phyloP scores from a whole-genome alignment of 2,888 invertebrate species.

The Odontocolon sp. region DNA sequence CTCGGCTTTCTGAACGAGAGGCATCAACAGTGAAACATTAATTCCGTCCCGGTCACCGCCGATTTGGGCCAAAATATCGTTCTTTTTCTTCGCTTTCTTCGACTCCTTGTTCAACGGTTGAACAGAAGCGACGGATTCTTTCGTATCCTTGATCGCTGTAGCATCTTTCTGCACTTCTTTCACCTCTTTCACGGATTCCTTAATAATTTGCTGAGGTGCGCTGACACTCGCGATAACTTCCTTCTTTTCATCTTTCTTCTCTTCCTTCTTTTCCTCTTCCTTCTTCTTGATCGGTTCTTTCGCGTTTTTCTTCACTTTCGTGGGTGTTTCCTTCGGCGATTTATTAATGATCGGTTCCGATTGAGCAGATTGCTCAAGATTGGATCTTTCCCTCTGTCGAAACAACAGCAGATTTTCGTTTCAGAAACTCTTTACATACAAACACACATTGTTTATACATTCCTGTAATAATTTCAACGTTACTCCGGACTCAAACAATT shows the following conservation, averaged over 20 bases:
- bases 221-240: slow-evolving; percentile 34
- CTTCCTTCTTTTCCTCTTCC: slow-evolving; percentile 72
- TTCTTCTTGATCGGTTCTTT: slow-evolving; percentile 72
- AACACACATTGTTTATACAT: no score
- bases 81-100: slow-evolving; percentile 84
- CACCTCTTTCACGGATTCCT: slow-evolving; percentile 64
- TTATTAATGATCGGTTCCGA: slow-evolving; percentile 72
- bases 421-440: no score
- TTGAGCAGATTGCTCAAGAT: slow-evolving; percentile 70
- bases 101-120: slow-evolving; percentile 72
- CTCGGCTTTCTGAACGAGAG: slow-evolving; percentile 90
- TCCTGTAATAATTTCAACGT: no score
- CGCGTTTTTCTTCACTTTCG: slow-evolving; percentile 74
- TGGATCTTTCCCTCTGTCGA: slow-evolving; percentile 75
- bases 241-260: slow-evolving; percentile 73
- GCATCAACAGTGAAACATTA: slow-evolving; percentile 86
- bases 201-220: slow-evolving; percentile 68
- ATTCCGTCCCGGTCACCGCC: slow-evolving; percentile 87
- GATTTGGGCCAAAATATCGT: slow-evolving; percentile 83
- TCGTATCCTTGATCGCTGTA: slow-evolving; percentile 68
- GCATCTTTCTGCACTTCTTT: slow-evolving; percentile 73
- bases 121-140: slow-evolving; percentile 61
- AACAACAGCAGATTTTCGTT: slow-evolving; percentile 22
- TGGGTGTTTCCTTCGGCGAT: slow-evolving; percentile 77
- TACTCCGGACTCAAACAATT: no score